These are phyloP conservation scores for Sinohyriopsis cumingii DNA, from an alignment of 2,888 invertebrate genomes.

Conservation along the genomic window DNA sequence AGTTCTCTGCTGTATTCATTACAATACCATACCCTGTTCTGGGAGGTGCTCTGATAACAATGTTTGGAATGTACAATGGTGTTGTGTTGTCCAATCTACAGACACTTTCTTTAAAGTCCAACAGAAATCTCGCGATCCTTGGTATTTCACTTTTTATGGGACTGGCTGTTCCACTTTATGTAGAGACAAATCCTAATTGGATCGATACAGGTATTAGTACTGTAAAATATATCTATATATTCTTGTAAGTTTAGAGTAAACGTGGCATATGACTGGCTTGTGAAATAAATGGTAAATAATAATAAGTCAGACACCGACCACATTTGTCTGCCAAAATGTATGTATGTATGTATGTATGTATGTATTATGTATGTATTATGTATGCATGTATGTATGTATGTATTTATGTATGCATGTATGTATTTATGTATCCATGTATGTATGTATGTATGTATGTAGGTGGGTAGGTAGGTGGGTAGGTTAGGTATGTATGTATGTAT, in stretches of 20 bases:
- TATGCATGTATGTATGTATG: too few species aligned
- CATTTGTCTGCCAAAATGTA: too few species aligned
- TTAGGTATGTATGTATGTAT: not conserved
- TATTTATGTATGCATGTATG: too few species aligned
- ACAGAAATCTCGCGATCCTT: slow-evolving; percentile 86
- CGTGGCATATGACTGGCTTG: too few species aligned
- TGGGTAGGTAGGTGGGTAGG: too few species aligned
- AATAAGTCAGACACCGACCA: too few species aligned
- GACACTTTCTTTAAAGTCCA: slow-evolving; percentile 77
- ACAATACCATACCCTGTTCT: slow-evolving; percentile 74
- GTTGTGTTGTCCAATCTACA: slow-evolving; percentile 55
- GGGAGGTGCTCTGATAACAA: slow-evolving; percentile 61
- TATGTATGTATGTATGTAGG: too few species aligned
- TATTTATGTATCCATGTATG: not conserved
- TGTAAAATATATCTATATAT: too few species aligned
- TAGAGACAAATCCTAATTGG: slow-evolving; percentile 15
- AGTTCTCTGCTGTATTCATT: slow-evolving; percentile 72
- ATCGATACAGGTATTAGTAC: slow-evolving; percentile 24
- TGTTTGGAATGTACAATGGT: slow-evolving; percentile 57
- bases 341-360: not conserved
- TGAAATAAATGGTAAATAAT: too few species aligned
- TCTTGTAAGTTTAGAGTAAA: too few species aligned
- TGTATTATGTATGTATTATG: not conserved
- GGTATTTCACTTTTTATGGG: slow-evolving; percentile 91
- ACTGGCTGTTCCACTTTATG: slow-evolving; percentile 73